A percentile compares a stretch with the other conserved stretches of the same genome.
These are phyloP conservation scores for Hycleus phaleratus DNA, from an alignment of 1,140 invertebrate genomes.

Conservation along the genomic window DNA sequence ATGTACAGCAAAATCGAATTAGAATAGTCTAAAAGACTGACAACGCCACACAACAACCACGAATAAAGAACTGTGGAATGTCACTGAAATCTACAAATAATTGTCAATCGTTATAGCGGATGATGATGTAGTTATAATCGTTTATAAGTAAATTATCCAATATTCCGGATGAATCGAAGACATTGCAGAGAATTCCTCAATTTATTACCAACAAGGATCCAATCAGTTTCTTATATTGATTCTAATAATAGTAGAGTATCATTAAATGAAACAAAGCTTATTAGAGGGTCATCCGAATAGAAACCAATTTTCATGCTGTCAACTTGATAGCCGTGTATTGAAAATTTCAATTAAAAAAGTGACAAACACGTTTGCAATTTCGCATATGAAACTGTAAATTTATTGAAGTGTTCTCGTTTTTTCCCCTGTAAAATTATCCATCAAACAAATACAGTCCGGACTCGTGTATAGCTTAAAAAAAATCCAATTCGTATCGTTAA, in stretches of 20 bases:
- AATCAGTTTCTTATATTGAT: too few relatives aligned
- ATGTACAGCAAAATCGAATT: constrained; percentile 16
- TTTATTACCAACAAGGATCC: too few relatives aligned
- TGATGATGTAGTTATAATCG: background rate
- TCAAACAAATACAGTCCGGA: too few relatives aligned
- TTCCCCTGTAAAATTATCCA: too few relatives aligned
- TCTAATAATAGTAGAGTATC: background rate
- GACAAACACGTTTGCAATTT: constrained; percentile 7
- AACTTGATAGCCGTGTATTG: constrained; percentile 5
- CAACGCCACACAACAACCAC: background rate
- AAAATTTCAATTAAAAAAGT: constrained; percentile 14
- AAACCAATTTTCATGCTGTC: constrained; percentile 13
- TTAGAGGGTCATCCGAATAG: constrained; percentile 1
- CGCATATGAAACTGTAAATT: constrained; percentile 7
- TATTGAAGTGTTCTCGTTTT: background rate
- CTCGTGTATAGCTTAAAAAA: too few relatives aligned
- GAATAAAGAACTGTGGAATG: constrained; percentile 16
- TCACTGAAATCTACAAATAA: constrained; percentile 17
- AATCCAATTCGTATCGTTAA: too few relatives aligned
- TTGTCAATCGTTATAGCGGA: constrained; percentile 12
- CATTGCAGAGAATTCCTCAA: too few relatives aligned
- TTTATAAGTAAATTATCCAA: background rate
- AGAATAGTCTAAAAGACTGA: constrained; percentile 14
- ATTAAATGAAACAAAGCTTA: constrained; percentile 4
- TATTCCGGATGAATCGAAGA: background rate